Evolutionary conservation across 2,113 vertebrate genomes (phyloP), one percentile per base, ranked within the genome.

Genomic region (Rana temporaria): DNA sequence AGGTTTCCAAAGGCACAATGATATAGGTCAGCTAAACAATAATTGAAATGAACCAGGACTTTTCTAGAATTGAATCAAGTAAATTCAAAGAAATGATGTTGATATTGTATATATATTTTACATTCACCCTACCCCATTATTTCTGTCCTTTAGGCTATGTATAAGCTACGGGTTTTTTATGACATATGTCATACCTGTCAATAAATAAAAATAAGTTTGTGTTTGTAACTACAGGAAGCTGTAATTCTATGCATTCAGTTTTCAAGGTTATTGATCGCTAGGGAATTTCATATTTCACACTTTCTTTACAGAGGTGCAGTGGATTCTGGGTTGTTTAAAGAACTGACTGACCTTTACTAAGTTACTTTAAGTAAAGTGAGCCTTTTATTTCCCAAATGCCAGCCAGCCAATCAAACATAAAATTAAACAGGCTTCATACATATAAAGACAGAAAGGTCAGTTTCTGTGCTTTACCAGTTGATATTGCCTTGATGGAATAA

Each of bases 351-450:
- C 72, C 72, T 75, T 75, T 75, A 59, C 66, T 20, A 60, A 59
- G 66, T 60, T 26, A 79, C 65, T 69, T 78, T 66, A 30, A 48
- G 17, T 56, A 79, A 69, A 70, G 26, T 69, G 69, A 79, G 55
- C 65, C 20, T 34, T 69, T 79, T 79, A 79, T 69, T 79, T 70
- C 65, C 66, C 66, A 69, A 79, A 79, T 79, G 78, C 55, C 78
- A 69, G 42, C 22, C 42, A 78, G 66, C 66, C 65, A 79, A 70
- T 79, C 78, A 79, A 69, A 70, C 78, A 60, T 69, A 22, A 79
- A 79, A 70, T 59, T 70, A 48, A 69, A 79, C 55, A 42, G 55
- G 52, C 78, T 69, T 68, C 38, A 38, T 69, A 68, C 30, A 69
- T 60, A 34, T 69, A 79, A 60, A 59, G 66, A 22, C 70, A 70